phyloP scores from a whole-genome alignment of 2,797 vertebrate species.

The Echeneis naucrates region DNA sequence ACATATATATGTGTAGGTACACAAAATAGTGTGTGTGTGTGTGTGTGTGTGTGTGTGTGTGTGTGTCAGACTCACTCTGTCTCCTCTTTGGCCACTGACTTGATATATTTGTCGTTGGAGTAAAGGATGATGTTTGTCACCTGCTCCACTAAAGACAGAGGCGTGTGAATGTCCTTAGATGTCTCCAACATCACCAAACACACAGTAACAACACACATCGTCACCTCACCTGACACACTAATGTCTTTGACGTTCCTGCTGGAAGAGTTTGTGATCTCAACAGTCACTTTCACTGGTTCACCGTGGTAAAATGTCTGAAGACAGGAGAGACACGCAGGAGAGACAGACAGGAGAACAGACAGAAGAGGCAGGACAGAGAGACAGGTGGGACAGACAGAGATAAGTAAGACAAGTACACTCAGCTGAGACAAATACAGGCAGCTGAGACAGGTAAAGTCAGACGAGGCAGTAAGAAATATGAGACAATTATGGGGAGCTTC shows the following conservation, averaged over 20 bases:
- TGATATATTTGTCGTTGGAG: slow-evolving; percentile 92
- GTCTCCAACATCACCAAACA: background rate
- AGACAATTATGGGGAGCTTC: background rate
- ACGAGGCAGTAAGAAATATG: background rate
- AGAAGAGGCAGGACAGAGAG: too few relatives aligned
- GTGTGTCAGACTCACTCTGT: slow-evolving; percentile 84
- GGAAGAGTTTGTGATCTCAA: slow-evolving; percentile 91
- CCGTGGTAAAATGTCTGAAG: slow-evolving; percentile 91
- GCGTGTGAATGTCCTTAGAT: background rate
- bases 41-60: too few relatives aligned
- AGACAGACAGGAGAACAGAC: too few relatives aligned
- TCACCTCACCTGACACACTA: slow-evolving; percentile 84
- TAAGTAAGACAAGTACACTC: too few relatives aligned
- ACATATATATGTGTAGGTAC: background rate
- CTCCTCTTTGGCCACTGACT: slow-evolving; percentile 91
- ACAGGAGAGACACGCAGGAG: background rate
- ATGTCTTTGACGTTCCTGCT: slow-evolving; percentile 92
- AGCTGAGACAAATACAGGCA: background rate
- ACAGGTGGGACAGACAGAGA: background rate
- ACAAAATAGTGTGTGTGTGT: background rate
- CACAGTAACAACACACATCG: background rate
- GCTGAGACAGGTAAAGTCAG: background rate
- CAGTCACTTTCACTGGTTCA: slow-evolving; percentile 86
- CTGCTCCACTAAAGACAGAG: slow-evolving; percentile 88
- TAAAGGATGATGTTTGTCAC: slow-evolving; percentile 93